A percentile compares a stretch with the other conserved stretches of the same genome.
Evolutionary conservation across 2,797 vertebrate species (phyloP).

Genomic region (Etheostoma perlongum): DNA sequence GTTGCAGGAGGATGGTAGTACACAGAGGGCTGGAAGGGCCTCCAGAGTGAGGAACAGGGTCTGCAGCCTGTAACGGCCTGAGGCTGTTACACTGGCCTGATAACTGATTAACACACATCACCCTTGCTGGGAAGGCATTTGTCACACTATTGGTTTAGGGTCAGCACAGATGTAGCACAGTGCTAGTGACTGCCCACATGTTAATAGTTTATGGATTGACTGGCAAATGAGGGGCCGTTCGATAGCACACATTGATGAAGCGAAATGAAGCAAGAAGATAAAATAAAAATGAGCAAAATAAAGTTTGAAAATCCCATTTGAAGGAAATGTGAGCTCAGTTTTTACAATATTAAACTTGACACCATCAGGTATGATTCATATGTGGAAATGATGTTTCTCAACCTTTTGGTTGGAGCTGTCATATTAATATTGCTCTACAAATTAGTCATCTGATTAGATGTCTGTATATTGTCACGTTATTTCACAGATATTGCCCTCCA

Average conservation of each 20-base stretch:
- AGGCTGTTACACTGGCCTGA: constrained; percentile 63
- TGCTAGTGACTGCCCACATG: constrained; percentile 7
- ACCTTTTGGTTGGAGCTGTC: background rate
- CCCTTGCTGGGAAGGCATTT: constrained; percentile 34
- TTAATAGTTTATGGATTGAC: constrained; percentile 56
- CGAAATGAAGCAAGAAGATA: background rate
- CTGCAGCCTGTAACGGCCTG: constrained; percentile 40
- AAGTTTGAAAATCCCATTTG: background rate
- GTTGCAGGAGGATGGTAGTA: constrained; percentile 52
- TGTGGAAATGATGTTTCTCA: background rate
- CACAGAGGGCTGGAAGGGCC: constrained; percentile 40
- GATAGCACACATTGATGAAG: background rate
- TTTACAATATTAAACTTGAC: background rate
- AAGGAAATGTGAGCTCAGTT: background rate
- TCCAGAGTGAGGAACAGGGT: constrained; percentile 22
- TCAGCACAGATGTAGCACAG: constrained; percentile 44
- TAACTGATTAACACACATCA: constrained; percentile 38
- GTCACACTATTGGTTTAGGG: constrained; percentile 46
- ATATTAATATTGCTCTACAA: background rate
- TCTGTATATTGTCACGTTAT: background rate
- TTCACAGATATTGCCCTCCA: no score
- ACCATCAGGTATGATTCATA: background rate
- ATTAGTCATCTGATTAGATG: background rate
- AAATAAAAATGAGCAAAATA: background rate
- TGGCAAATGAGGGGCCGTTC: background rate